phyloP scores from a whole-genome alignment of 2,113 vertebrate genomes.

The Arizona elegans region DNA sequence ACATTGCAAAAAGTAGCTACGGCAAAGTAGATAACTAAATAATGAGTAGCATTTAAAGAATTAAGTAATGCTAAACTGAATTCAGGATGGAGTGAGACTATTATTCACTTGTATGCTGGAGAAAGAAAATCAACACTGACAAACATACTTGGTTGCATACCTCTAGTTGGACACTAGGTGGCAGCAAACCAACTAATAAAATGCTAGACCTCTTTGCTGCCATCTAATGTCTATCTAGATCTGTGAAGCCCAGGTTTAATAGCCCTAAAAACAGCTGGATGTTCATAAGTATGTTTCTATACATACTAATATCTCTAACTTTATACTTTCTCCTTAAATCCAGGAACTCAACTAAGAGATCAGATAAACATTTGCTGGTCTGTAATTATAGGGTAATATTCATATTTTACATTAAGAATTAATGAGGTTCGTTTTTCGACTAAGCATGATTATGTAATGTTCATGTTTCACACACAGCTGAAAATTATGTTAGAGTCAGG shows the following conservation, averaged over 20 bases:
- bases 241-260: background rate
- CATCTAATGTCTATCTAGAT: background rate
- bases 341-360: background rate
- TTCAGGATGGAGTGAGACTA: background rate
- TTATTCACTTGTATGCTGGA: background rate
- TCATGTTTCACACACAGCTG: background rate
- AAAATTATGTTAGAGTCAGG: background rate
- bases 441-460: background rate
- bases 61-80: background rate
- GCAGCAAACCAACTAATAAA: background rate
- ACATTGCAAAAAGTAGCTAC: background rate
- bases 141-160: background rate
- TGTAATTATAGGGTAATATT: background rate
- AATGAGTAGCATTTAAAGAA: constrained; percentile 7
- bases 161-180: background rate
- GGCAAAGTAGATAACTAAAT: constrained; percentile 3
- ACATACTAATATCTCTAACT: background rate
- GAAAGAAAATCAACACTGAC: background rate
- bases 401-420: background rate
- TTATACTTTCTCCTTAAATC: background rate
- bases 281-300: background rate
- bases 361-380: background rate
- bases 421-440: background rate
- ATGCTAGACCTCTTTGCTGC: background rate
- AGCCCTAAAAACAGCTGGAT: background rate